Evolutionary conservation across 37 sponge, comb jelly and placozoan species (phyloP), one percentile per base, ranked within the genome.

Genomic region (Aphrocallistes beatrix): DNA sequence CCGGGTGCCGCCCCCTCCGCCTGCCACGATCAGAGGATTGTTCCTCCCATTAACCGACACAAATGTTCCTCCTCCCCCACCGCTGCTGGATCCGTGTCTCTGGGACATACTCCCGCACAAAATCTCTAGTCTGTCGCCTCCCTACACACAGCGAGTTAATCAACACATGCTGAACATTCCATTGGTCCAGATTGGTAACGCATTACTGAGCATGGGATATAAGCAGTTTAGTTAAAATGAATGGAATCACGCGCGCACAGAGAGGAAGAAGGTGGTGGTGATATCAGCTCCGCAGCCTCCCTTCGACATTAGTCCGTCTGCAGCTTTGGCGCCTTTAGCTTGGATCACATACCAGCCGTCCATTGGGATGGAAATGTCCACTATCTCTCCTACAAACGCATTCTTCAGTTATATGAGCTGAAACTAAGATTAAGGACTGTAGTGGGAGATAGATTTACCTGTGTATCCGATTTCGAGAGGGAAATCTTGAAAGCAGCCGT

Each of bases 61-160:
- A 60, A 92, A 92, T 1, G 90, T 86, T 1, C 92, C 92, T 1
- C 92, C 92, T 9, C 88, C 92, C 16, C 92, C 92, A 28, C 92
- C 92, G 39, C 88, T 51, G 75, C 84, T 85, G 17, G 85, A 87
- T 19, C 81, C 45, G 37, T 85, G 83, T 81, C 32, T 51, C 60
- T 83, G 36, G 0, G 92, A 92, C 88, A 81, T 89, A 3, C 90
- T 88, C 17, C 92, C 92, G 39, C 87, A 85, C 81, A 89, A 82
- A 23, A 92, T 36, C 82, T 89, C 89, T 3, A 92, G 50, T 37
- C 86, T 30, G 51, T 92, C 92, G 10, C 88, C 85, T 49, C 51
- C 48, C 51, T 88, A 84, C 10, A 19, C 8, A 3, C 3, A 1
- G n/a, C 75, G n/a, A n/a, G n/a, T n/a, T n/a, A n/a, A n/a, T n/a